These are phyloP conservation scores for Saccostrea echinata DNA, from an alignment of 1,140 invertebrate species.

Conservation along the genomic window DNA sequence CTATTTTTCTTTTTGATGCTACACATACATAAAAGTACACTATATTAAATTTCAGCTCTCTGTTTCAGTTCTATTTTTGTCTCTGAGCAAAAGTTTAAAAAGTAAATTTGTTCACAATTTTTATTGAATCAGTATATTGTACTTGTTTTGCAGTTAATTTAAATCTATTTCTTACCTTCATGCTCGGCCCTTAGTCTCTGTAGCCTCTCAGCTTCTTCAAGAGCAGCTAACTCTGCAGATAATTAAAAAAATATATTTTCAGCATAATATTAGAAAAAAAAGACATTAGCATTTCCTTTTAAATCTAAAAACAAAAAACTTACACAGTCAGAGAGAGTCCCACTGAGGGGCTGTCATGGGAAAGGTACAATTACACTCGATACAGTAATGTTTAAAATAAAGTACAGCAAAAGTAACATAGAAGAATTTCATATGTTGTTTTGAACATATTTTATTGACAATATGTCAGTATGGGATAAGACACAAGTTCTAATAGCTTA, in stretches of 20 bases:
- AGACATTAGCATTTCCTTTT: too few species aligned
- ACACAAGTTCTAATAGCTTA: too few species aligned
- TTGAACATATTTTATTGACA: too few species aligned
- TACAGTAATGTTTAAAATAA: background rate
- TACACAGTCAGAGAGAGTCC: background rate
- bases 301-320: background rate
- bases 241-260: background rate
- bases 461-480: too few species aligned
- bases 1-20: slow-evolving; percentile 31
- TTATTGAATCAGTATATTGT: background rate
- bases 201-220: slow-evolving; percentile 50
- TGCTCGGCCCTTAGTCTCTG: slow-evolving; percentile 43
- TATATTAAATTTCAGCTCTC: background rate
- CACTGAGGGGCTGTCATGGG: too few species aligned
- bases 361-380: too few species aligned
- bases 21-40: background rate
- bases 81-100: background rate
- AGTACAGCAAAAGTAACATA: too few species aligned
- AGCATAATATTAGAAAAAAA: background rate
- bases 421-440: too few species aligned
- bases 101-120: background rate
- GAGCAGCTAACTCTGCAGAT: slow-evolving; percentile 36
- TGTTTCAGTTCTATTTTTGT: background rate
- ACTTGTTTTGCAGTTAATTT: background rate
- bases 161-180: slow-evolving; percentile 42